phyloP scores from a whole-genome alignment of 2,797 vertebrate genomes.

The Semotilus atromaculatus region DNA sequence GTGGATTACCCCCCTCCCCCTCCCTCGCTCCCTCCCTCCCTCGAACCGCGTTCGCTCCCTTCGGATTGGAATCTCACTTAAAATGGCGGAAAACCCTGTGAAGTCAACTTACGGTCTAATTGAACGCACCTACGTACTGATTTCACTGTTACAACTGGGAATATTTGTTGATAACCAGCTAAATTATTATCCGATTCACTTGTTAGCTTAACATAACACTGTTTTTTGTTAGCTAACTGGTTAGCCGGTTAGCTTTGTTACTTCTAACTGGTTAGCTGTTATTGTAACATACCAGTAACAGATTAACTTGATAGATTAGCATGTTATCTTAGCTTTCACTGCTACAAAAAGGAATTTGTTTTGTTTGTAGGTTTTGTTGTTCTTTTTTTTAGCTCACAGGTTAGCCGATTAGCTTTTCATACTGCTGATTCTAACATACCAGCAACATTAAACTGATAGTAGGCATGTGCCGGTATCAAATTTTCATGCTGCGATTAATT shows the following conservation, averaged over 20 bases:
- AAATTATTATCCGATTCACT: background rate
- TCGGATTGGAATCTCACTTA: no score
- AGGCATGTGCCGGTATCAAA: no score
- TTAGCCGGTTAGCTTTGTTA: background rate
- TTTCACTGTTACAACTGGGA: background rate
- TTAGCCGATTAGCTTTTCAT: background rate
- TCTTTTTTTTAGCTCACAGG: background rate
- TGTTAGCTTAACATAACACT: background rate
- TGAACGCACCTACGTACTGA: background rate
- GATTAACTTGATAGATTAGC: background rate
- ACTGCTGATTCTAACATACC: background rate
- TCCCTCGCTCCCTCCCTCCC: no score
- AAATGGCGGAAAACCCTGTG: no score
- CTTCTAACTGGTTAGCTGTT: background rate
- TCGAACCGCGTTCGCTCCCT: no score
- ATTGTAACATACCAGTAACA: background rate
- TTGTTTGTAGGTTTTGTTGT: background rate
- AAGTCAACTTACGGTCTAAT: no score
- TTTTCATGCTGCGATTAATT: no score
- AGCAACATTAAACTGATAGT: background rate
- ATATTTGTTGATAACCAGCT: background rate
- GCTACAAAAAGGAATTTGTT: background rate
- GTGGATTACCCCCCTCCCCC: no score
- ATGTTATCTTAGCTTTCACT: background rate
- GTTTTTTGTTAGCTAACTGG: background rate